Conservation (phyloP, 2,797 vertebrate genomes). For the Karalla daura region DNA sequence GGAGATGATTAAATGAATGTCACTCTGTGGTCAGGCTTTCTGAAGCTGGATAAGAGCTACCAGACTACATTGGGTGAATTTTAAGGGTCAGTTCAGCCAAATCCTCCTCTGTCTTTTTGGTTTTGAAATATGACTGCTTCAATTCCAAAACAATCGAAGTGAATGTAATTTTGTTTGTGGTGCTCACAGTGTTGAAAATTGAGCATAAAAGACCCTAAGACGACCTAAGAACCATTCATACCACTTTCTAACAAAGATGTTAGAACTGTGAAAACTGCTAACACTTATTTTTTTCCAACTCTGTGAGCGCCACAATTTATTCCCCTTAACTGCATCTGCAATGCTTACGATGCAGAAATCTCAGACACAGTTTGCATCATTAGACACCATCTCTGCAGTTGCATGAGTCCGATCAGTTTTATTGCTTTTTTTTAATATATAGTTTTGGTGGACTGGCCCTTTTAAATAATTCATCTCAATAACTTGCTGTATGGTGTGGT, state of each 20-base stretch:
- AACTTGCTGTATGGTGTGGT: constrained; percentile 11
- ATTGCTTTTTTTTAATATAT: neutral
- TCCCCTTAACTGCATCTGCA: neutral
- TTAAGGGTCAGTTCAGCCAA: constrained; percentile 26
- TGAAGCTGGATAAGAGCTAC: constrained; percentile 19
- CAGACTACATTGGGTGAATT: constrained; percentile 21
- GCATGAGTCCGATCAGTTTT: neutral
- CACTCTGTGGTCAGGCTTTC: constrained; percentile 9
- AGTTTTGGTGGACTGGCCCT: constrained; percentile 30
- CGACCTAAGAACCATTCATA: too few species aligned
- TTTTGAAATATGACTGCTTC: neutral
- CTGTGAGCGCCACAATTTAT: neutral
- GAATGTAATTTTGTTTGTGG: neutral
- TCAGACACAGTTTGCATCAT: neutral
- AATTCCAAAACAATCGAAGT: neutral
- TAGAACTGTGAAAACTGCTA: neutral
- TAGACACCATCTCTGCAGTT: neutral
- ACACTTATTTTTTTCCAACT: neutral
- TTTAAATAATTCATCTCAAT: constrained; percentile 4
- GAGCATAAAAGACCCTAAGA: neutral
- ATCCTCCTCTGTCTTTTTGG: neutral
- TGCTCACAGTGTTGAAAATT: neutral
- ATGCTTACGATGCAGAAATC: neutral
- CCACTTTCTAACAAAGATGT: neutral
- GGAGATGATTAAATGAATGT: constrained; percentile 18